Evolutionary conservation across 1,140 invertebrate species (phyloP), one percentile per base, ranked within the genome.

Genomic region (Temnothorax curvispinosus): DNA sequence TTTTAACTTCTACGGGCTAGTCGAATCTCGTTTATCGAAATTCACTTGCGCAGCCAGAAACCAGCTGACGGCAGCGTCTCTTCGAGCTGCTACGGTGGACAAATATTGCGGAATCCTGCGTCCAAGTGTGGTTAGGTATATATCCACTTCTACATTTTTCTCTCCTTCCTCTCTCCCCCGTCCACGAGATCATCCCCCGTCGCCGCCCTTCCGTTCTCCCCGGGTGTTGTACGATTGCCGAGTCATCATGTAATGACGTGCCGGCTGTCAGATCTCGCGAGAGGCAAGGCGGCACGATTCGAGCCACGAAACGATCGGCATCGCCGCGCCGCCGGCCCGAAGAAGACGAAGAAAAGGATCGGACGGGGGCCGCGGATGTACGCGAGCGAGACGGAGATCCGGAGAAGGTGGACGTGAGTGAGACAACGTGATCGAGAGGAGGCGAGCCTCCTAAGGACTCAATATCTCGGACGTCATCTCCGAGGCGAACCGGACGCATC

Each of bases 221-320:
- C 89, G 81, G 85, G 87, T 85, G 50, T 82, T 81, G 71, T 71
- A 54, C 90, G 93, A 91, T 88, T 87, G 94, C 91, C 91, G 90
- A 95, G 94, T 95, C 94, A 95, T 93, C 94, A 90, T 95, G 94
- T 95, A 95, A 95, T 95, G 94, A 95, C 93, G 94, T 92, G 91
- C 94, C 91, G 93, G 91, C 91, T 94, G 94, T 94, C 94, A 94
- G 93, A 89, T 88, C 80, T 47, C 80, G 77, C 87, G 87, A 74
- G 86, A 85, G 76, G 88, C 90, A 89, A 89, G 82, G 89, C 86
- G 87, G 88, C 65, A 81, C 78, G 77, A 86, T 89, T 91, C 81
- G 85, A 87, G 76, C 78, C 85, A 87, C 90, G 88, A 89, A 91
- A 90, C 89, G 90, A 91, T 91, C 87, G 82, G 78, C 58, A 84